Evolutionary conservation across 2,113 vertebrate genomes (phyloP), one percentile per base, ranked within the genome.

Genomic region (Entelurus aequoreus): DNA sequence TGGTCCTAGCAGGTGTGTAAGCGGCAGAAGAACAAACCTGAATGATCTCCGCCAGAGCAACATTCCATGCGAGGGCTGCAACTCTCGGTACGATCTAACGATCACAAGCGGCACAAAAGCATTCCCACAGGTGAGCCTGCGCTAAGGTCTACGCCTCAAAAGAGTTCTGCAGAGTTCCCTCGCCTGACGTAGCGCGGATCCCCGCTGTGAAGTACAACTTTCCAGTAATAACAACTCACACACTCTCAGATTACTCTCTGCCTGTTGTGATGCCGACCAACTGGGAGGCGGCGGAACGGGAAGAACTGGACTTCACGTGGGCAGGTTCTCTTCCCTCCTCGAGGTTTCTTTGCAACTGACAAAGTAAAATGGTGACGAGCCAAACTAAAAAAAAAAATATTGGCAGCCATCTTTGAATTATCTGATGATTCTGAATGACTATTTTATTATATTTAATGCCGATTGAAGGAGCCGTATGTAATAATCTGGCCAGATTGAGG

Each of bases 31-130:
- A 54, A 57, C 46, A 42, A 63, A 73, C 63, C 66, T 79, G 75
- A 78, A 77, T 77, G 50, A 64, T 44, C 65, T 59, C 64, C 71
- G 66, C 72, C 62, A 54, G 64, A 72, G 60, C 74, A 66, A 62
- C 75, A 84, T 83, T 83, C 78, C 72, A 68, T 52, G 60, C 54
- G 63, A 76, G 69, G 63, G 66, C 69, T 64, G 60, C 66, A 78
- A 71, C 69, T 76, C 35, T 46, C 60, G 64, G 21, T 35, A 53
- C 62, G 66, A 49, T 36, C 48, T 70, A 21, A 62, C 59, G 58
- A 78, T 66, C 59, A 21, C 53, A 60, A 28, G 19, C 19, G 19
- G 19, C 2, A 1, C 1, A 1, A 19, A 19, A 19, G 28, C 28
- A 3, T 4, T 28, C 28, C 28, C 28, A 3, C 57, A 53, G 12